Percentiles rank a stretch among this genome's conserved stretches.
These are phyloP conservation scores for Beris chalybata DNA, from an alignment of 2,888 invertebrate species.

Conservation along the genomic window DNA sequence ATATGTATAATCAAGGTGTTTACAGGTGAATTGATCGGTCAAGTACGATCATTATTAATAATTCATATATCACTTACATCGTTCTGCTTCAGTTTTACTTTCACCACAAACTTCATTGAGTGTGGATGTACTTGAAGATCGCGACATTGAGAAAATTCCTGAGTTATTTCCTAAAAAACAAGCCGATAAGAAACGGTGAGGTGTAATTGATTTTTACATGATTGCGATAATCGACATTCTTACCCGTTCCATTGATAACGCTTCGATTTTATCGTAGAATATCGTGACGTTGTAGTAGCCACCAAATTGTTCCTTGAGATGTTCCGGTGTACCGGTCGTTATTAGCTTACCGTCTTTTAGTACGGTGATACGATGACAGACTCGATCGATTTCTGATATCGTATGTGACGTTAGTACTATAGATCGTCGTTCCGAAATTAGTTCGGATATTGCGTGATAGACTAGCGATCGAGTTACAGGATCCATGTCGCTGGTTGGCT, in stretches of 20 bases:
- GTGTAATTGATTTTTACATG: neutral
- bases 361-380: constrained; percentile 55
- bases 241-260: constrained; percentile 46
- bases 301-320: constrained; percentile 50
- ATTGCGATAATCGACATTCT: neutral
- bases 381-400: constrained; percentile 54
- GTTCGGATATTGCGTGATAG: constrained; percentile 51
- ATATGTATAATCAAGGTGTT: neutral
- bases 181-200: neutral
- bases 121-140: constrained; percentile 51
- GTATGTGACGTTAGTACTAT: constrained; percentile 56
- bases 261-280: constrained; percentile 48
- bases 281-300: constrained; percentile 52
- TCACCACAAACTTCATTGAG: constrained; percentile 51
- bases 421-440: constrained; percentile 49
- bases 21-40: neutral
- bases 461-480: constrained; percentile 58
- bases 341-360: constrained; percentile 53
- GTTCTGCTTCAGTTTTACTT: constrained; percentile 41
- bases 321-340: constrained; percentile 50
- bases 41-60: neutral
- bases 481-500: constrained; percentile 75
- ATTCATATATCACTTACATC: constrained; percentile 32
- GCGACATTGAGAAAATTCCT: constrained; percentile 45
- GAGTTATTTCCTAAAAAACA: constrained; percentile 44